Evolutionary conservation across 2,888 invertebrate genomes (phyloP).

Genomic region (Calliphora vomitoria): DNA sequence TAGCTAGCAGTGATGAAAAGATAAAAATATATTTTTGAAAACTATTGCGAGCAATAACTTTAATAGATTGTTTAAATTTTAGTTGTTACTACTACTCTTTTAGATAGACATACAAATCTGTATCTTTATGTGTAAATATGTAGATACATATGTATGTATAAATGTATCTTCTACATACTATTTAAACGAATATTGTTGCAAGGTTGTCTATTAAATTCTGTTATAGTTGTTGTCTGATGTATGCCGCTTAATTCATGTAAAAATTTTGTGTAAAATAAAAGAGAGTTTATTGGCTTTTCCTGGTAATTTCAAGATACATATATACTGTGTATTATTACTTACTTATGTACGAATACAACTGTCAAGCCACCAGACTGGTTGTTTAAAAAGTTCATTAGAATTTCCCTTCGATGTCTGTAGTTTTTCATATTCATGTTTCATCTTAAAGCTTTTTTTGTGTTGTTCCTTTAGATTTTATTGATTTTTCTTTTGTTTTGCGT

Average conservation of each 20-base stretch:
- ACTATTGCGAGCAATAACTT: no score
- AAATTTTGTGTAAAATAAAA: conserved; percentile 26
- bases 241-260: conserved; percentile 28
- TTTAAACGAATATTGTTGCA: conserved; percentile 43
- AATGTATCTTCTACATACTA: neutral
- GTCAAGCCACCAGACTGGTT: neutral
- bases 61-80: no score
- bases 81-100: no score
- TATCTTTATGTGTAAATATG: no score
- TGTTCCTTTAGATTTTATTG: conserved; percentile 37
- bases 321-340: neutral
- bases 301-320: neutral
- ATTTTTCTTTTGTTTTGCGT: conserved; percentile 44
- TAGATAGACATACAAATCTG: no score
- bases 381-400: conserved; percentile 50
- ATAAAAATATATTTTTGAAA: no score
- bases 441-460: conserved; percentile 41
- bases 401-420: conserved; percentile 16
- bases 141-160: neutral
- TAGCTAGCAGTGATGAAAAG: no score
- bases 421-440: conserved; percentile 40
- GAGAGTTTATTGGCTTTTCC: conserved; percentile 51
- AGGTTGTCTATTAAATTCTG: conserved; percentile 57
- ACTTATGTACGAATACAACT: neutral
- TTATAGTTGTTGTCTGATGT: conserved; percentile 20